Base-by-base conservation (phyloP, 2,797 vertebrate species). In the Podarcis lilfordi region DNA sequence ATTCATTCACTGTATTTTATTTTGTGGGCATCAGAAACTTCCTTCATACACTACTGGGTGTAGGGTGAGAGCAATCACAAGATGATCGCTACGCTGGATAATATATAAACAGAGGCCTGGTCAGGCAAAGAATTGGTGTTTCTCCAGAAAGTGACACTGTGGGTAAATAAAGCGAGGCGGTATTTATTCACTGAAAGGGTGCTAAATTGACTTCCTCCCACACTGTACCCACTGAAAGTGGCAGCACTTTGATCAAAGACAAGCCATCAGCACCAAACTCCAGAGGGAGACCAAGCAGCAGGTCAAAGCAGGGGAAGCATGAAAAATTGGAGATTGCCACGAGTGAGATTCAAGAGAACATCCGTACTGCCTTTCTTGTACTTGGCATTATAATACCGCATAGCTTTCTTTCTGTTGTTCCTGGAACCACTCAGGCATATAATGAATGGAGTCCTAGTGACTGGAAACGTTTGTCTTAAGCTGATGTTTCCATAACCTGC, bases 391-490 rank as follows among this genome's bases (percentile, higher is more conserved):
- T 95, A 97, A 93, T 95, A 96, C 91, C 90, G 92, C 94, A 93
- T 91, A 89, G 91, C 92, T 95, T 91, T 96, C 92, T 95, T 91
- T 96, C 93, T 97, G 97, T 96, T 97, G 96, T 97, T 97, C 95
- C 97, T 97, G 97, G 97, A 97, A 97, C 94, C 94, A 95, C 95
- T 97, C 96, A 95, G 93, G 95, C 95, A 92, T 88, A 91, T 96
- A 97, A 97, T 96, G 95, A 96, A 97, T 96, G 96, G 96, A 96
- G 96, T 97, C 97, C 94, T 96, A 96, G 92, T 96, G 97, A 97
- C 93, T 97, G 95, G 96, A 97, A 97, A 96, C 85, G 94, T 89
- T 96, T 95, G 91, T 95, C 94, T 94, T 89, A 88, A 91, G 86
- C 89, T 93, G 96, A 95, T 96, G 96, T 97, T 97, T 97, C 96